Evolutionary conservation across 2,888 invertebrate species (phyloP), one percentile per base, ranked within the genome.

Genomic region (Quadroppia sp.): DNA sequence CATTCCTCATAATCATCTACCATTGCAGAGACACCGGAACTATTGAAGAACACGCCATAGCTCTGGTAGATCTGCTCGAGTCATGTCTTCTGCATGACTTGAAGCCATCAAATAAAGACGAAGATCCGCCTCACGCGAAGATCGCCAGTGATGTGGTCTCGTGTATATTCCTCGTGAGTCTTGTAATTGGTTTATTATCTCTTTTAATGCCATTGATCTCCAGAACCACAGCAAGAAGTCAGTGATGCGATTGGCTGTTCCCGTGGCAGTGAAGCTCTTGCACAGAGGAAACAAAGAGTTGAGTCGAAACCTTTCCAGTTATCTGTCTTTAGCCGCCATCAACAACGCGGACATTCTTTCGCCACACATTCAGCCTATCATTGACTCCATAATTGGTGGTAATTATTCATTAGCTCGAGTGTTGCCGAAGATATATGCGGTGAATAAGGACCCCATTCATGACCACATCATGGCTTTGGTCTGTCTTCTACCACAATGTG

Each of bases 61-160:
- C 91, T 0, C 84, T 96, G 77, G 92, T 96, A 28, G 88, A 89
- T 53, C 84, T 96, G 72, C 84, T 96, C 75, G 91, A 93, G 84
- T 90, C 91, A 42, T 95, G 94, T 80, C 84, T 95, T 78, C 89
- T 90, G 81, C 92, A 94, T 85, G 92, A 92, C 83, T 85, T 94
- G 78, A 90, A 91, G 84, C 90, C 92, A 0, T 85, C 87, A 42
- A 83, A 87, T 28, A 81, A 81, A 72, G 91, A 92, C 83, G 91
- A 91, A 81, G 94, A 95, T 84, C 92, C 94, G 48, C 94, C 95
- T 0, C 95, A 96, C 86, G 93, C 94, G 67, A 96, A 96, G 85
- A 95, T 96, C 80, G 94, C 94, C 25, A 92, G 93, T 64, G 96
- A 96, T 84, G 89, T 96, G 77, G 90, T 96, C 81, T 93, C 94